Percentiles rank a stretch among this genome's conserved stretches.
Conservation (phyloP, 2,888 invertebrate genomes). For the Calameuta pallipes region DNA sequence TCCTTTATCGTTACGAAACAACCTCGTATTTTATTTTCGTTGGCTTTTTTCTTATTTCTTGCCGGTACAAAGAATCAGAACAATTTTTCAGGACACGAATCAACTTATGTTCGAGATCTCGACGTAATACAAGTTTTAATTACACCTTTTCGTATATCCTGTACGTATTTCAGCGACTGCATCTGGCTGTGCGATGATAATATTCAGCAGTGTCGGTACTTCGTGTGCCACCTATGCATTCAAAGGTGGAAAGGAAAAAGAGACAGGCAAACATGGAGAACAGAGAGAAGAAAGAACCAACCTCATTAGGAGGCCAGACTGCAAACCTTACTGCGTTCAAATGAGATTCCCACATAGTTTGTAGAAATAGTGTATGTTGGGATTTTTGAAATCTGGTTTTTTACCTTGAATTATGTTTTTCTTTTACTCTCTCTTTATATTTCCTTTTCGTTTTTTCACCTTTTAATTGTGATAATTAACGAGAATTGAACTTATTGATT, state of each 20-base stretch:
- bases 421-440: background rate
- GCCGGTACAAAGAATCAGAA: background rate
- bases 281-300: constrained; percentile 46
- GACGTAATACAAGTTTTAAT: constrained; percentile 49
- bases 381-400: constrained; percentile 45
- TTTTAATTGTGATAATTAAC: background rate
- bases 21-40: background rate
- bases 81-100: background rate
- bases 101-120: constrained; percentile 25
- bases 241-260: constrained; percentile 36
- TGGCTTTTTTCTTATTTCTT: background rate
- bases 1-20: background rate
- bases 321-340: constrained; percentile 40
- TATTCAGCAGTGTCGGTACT: constrained; percentile 36
- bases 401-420: constrained; percentile 8
- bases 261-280: constrained; percentile 25
- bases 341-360: constrained; percentile 47
- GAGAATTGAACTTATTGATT: background rate
- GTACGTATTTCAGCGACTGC: constrained; percentile 42
- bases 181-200: constrained; percentile 53
- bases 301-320: constrained; percentile 56
- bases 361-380: constrained; percentile 40
- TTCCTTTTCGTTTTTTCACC: background rate
- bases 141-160: constrained; percentile 39
- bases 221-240: constrained; percentile 38